Conservation (phyloP, 2,113 vertebrate species). For the Lota lota region DNA sequence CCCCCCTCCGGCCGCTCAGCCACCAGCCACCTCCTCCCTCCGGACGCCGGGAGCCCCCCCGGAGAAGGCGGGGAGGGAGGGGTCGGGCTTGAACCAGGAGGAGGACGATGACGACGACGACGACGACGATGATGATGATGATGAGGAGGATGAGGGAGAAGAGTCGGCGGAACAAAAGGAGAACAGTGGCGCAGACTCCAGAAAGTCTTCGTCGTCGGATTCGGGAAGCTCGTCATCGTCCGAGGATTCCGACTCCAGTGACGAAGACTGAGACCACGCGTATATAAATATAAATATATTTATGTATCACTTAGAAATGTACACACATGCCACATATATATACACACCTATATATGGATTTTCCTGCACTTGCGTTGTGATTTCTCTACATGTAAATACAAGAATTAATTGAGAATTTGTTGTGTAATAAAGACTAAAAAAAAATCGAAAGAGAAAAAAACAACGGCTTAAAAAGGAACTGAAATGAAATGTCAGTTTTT, state of each 20-base stretch:
- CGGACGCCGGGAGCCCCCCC: slow-evolving; percentile 17
- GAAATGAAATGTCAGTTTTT: slow-evolving; percentile 91
- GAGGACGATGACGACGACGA: slow-evolving; percentile 22
- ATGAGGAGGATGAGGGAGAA: slow-evolving; percentile 47
- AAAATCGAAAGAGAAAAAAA: slow-evolving; percentile 26
- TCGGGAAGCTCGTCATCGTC: slow-evolving; percentile 88
- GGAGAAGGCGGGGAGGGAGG: slow-evolving; percentile 28
- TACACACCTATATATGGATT: slow-evolving; percentile 72
- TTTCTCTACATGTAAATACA: slow-evolving; percentile 96
- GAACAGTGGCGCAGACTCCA: slow-evolving; percentile 93
- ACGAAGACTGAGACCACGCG: slow-evolving; percentile 86
- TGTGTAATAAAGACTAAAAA: slow-evolving; percentile 84
- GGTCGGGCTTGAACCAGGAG: slow-evolving; percentile 30
- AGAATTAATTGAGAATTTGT: slow-evolving; percentile 79
- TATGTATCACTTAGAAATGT: slow-evolving; percentile 78
- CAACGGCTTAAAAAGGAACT: slow-evolving; percentile 74
- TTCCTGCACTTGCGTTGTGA: slow-evolving; percentile 89
- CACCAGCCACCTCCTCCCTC: slow-evolving; percentile 25
- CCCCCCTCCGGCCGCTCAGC: slow-evolving; percentile 27
- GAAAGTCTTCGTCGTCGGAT: slow-evolving; percentile 91
- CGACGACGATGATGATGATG: slow-evolving; percentile 29
- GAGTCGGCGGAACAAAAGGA: slow-evolving; percentile 79
- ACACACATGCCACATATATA: slow-evolving; percentile 69
- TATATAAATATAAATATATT: slow-evolving; percentile 76
- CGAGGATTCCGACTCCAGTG: slow-evolving; percentile 91